Evolutionary conservation across 2,888 invertebrate species (phyloP).

Genomic region (Ethmia dodecea): DNA sequence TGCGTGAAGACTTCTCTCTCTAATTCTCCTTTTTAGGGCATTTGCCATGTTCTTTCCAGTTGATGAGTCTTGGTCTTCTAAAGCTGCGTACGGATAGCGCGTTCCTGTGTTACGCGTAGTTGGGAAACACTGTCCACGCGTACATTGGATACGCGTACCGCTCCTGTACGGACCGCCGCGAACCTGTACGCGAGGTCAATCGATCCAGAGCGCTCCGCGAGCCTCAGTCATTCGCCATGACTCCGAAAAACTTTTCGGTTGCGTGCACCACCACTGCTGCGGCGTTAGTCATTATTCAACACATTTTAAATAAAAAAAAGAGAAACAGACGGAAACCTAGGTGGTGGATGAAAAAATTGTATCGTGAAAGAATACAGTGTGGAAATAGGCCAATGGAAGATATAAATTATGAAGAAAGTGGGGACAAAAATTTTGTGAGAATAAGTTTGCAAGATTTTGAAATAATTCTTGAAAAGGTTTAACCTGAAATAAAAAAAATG

Average conservation of each 20-base stretch:
- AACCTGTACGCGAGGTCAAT: slow-evolving; percentile 4
- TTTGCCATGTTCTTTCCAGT: no score
- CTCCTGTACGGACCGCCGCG: slow-evolving; percentile 10
- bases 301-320: neutral
- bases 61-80: no score
- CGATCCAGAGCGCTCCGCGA: neutral
- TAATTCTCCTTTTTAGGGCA: no score
- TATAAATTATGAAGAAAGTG: neutral
- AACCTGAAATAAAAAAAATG: neutral
- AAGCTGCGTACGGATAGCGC: slow-evolving; percentile 22
- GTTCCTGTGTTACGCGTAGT: slow-evolving; percentile 22
- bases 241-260: neutral
- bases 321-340: neutral
- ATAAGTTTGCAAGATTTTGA: neutral
- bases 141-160: slow-evolving; percentile 18
- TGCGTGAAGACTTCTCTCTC: no score
- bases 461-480: neutral
- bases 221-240: neutral
- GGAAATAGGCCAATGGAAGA: neutral
- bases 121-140: slow-evolving; percentile 20
- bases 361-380: neutral
- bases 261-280: neutral
- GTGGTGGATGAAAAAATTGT: neutral
- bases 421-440: neutral
- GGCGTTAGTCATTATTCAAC: neutral